Base-by-base conservation (phyloP, 2,888 invertebrate genomes). In the Orthosia cruda region DNA sequence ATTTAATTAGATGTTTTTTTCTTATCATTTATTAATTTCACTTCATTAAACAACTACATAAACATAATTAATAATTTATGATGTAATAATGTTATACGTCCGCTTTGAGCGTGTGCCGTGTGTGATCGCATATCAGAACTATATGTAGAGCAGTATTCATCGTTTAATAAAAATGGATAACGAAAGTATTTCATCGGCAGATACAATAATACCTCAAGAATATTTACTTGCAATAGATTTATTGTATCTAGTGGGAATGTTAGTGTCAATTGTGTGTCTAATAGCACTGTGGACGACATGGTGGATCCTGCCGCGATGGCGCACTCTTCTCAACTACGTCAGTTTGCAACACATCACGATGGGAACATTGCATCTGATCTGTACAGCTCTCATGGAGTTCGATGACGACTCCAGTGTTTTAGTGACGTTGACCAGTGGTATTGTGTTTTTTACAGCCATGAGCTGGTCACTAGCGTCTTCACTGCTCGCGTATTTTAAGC, bases 281-380 rank as follows among this genome's bases (percentile, higher is more conserved):
- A 71, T 86, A 68, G 62, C 67, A 2, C 40, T 84, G 20, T 85
- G 87, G 87, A 69, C 61, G 1, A 81, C 88, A 0, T 89, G 90
- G 90, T 85, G 63, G 16, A 50, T 88, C 5, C 58, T 89, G 47
- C 86, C 86, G n/a, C 75, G 73, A n/a, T 89, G 89, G 89, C 83
- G 90, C 49, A 87, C 81, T n/a, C 66, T 89, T 13, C 84, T 88
- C 20, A 86, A 89, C 77, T 89, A 85, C 68, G 75, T 88, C 68
- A 81, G 64, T 61, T 72, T 85, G 15, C 85, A 85, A n/a, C 85
- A 88, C 45, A 85, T 89, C n/a, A 71, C 80, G 5, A 68, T 71
- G 23, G 88, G 87, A 32, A 82, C 88, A 11, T 2, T 89, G 12
- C 85, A 87, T 59, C 16, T 88, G n/a, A 49, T 70, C 16, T 13